Percentiles rank a stretch among this genome's conserved stretches.
Conservation (phyloP, 2,888 invertebrate genomes). For the Sicus ferrugineus region DNA sequence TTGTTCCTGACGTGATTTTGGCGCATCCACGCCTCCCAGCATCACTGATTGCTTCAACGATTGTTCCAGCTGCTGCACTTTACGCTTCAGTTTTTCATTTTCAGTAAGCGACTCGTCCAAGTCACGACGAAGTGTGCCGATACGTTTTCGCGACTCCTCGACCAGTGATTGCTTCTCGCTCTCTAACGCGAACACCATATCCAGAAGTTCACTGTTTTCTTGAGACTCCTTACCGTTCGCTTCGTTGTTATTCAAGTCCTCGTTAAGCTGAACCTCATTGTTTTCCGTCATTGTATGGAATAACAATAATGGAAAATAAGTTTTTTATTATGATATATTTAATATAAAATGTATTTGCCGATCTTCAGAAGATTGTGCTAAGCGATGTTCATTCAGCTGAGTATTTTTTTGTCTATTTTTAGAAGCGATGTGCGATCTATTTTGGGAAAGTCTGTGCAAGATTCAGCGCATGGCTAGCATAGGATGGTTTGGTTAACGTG, state of each 20-base stretch:
- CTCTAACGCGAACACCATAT: slow-evolving; percentile 61
- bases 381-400: slow-evolving; percentile 21
- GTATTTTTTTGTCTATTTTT: slow-evolving; percentile 39
- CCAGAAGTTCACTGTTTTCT: slow-evolving; percentile 55
- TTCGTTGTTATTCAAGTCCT: slow-evolving; percentile 55
- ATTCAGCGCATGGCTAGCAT: too few relatives aligned
- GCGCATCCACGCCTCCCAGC: slow-evolving; percentile 57
- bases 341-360: slow-evolving; percentile 10
- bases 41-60: slow-evolving; percentile 61
- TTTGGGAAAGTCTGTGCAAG: slow-evolving; percentile 38
- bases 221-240: slow-evolving; percentile 8
- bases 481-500: too few relatives aligned
- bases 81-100: slow-evolving; percentile 59
- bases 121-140: slow-evolving; percentile 59
- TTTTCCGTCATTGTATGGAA: slow-evolving; percentile 54
- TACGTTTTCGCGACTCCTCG: slow-evolving; percentile 60
- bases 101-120: slow-evolving; percentile 58
- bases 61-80: slow-evolving; percentile 58
- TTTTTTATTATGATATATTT: slow-evolving; percentile 18
- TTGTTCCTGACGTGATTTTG: slow-evolving; percentile 60
- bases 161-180: slow-evolving; percentile 62
- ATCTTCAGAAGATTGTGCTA: slow-evolving; percentile 25
- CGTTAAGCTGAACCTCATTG: slow-evolving; percentile 40
- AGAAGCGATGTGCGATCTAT: slow-evolving; percentile 43
- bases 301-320: not conserved